Evolutionary conservation across 2,888 invertebrate species (phyloP).

Genomic region (Drosophila putrida): DNA sequence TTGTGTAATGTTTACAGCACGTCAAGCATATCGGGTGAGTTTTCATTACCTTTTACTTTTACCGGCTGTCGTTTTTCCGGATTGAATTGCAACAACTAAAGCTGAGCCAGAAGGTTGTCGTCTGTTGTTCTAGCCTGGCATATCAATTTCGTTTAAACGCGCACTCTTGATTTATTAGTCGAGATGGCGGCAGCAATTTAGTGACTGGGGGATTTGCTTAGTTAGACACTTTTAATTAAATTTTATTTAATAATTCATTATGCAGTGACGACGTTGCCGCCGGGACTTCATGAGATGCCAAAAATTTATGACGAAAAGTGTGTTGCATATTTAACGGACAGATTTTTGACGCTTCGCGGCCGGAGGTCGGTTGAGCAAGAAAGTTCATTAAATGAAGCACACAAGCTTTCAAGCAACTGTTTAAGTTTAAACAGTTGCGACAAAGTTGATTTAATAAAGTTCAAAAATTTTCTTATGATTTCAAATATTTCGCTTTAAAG

Average conservation of each 20-base stretch:
- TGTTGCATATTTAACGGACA: slow-evolving; percentile 68
- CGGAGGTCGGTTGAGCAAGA: slow-evolving; percentile 1
- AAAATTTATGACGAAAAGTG: slow-evolving; percentile 59
- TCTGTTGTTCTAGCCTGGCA: slow-evolving; percentile 4
- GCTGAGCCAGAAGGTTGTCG: slow-evolving; percentile 4
- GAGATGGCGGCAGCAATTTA: slow-evolving; percentile 27
- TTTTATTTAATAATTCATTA: slow-evolving; percentile 75
- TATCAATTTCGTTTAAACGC: slow-evolving; percentile 58
- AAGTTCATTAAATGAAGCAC: slow-evolving; percentile 20
- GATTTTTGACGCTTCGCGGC: slow-evolving; percentile 1
- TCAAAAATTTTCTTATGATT: not conserved
- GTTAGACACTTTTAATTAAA: slow-evolving; percentile 75
- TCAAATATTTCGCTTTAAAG: not conserved
- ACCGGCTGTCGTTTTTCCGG: slow-evolving; percentile 8
- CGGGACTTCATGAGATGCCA: slow-evolving; percentile 44
- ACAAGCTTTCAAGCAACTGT: not conserved
- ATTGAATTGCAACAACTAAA: slow-evolving; percentile 40
- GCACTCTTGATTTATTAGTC: slow-evolving; percentile 68
- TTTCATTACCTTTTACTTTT: slow-evolving; percentile 41
- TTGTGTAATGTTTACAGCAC: slow-evolving; percentile 35
- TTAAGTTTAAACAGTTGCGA: not conserved
- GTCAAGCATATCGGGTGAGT: slow-evolving; percentile 21
- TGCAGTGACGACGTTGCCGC: slow-evolving; percentile 10
- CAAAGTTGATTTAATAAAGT: not conserved
- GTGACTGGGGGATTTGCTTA: slow-evolving; percentile 51